phyloP scores from a whole-genome alignment of 1,140 invertebrate genomes.

The Megathymus violae region DNA sequence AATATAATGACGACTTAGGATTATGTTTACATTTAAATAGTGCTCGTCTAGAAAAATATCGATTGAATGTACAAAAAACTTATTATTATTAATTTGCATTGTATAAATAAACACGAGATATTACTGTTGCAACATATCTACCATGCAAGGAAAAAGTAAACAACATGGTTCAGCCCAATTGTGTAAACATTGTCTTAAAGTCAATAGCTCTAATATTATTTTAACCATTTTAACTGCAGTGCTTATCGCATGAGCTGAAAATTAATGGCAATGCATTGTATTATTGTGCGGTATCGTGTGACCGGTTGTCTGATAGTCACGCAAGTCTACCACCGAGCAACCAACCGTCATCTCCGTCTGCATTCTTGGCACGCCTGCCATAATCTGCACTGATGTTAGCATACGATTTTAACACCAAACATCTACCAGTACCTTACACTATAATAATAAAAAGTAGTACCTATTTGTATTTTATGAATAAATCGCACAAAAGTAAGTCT shows the following conservation, averaged over 20 bases:
- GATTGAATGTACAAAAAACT: not conserved
- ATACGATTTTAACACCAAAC: too few relatives aligned
- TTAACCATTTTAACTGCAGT: conserved; percentile 12
- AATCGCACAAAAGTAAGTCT: not conserved
- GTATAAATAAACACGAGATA: not conserved
- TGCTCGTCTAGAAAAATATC: not conserved
- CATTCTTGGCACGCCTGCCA: conserved; percentile 67
- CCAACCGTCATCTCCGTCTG: conserved; percentile 66
- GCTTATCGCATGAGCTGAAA: conserved; percentile 46
- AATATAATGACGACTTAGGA: too few relatives aligned
- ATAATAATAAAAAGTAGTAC: not conserved
- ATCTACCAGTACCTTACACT: too few relatives aligned
- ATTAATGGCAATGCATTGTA: conserved; percentile 62
- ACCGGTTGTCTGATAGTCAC: conserved; percentile 66
- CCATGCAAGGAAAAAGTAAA: not conserved
- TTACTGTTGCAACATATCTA: conserved; percentile 2
- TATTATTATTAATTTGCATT: not conserved
- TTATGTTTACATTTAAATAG: too few relatives aligned
- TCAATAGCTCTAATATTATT: conserved; percentile 2
- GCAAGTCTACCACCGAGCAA: conserved; percentile 67
- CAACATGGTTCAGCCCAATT: conserved; percentile 25
- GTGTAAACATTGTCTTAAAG: conserved; percentile 39
- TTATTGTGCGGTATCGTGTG: conserved; percentile 57
- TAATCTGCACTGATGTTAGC: conserved; percentile 19
- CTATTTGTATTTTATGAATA: conserved; percentile 44